phyloP scores from a whole-genome alignment of 1,140 invertebrate species.

The Helicoverpa zea region DNA sequence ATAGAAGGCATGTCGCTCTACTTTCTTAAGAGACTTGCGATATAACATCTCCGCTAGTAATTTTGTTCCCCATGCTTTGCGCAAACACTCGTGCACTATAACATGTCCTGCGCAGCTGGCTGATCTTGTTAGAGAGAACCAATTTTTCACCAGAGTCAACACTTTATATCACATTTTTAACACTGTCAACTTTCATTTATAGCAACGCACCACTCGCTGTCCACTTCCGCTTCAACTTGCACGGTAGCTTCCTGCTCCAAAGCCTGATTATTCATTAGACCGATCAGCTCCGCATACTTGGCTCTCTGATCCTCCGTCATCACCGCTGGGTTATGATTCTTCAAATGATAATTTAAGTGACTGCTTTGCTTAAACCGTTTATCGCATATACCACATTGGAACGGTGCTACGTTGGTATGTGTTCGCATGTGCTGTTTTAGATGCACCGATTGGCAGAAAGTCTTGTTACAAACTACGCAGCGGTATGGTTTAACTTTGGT shows the following conservation, averaged over 20 bases:
- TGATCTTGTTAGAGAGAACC: too few relatives aligned
- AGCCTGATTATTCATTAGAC: constrained; percentile 54
- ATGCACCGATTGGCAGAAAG: constrained; percentile 87
- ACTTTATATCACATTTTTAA: too few relatives aligned
- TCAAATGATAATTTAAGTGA: constrained; percentile 82
- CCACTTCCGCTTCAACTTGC: constrained; percentile 35
- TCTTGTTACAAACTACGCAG: constrained; percentile 90
- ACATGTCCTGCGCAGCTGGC: too few relatives aligned
- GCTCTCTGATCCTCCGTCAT: constrained; percentile 70
- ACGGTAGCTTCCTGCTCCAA: constrained; percentile 23
- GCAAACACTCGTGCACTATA: too few relatives aligned
- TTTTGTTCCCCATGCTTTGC: too few relatives aligned
- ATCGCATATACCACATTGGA: constrained; percentile 90
- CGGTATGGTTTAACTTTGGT: constrained; percentile 88
- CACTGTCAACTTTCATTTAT: neutral
- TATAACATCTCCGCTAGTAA: too few relatives aligned
- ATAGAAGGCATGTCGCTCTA: too few relatives aligned
- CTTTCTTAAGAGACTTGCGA: too few relatives aligned
- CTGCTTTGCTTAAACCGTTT: constrained; percentile 83
- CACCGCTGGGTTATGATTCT: constrained; percentile 73
- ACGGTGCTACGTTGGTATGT: constrained; percentile 91
- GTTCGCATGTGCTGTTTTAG: constrained; percentile 83
- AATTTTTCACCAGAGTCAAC: too few relatives aligned
- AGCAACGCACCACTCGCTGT: constrained; percentile 21
- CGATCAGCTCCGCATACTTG: constrained; percentile 65